Evolutionary conservation across 2,113 vertebrate species (phyloP).

Genomic region (Pycnonotus jocosus): DNA sequence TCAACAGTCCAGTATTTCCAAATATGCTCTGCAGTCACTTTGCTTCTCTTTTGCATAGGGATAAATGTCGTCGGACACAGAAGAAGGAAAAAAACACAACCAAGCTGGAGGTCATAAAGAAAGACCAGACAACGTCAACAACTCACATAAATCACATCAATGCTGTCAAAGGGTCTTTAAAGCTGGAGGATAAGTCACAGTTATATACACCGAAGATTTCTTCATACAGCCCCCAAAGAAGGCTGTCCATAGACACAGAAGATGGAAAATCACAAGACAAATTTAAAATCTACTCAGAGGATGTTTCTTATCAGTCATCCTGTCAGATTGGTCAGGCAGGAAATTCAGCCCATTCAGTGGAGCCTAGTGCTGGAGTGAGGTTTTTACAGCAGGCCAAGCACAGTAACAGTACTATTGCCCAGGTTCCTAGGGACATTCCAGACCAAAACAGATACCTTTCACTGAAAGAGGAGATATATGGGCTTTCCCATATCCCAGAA

Average conservation of each 20-base stretch:
- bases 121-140: constrained; percentile 94
- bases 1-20: not conserved
- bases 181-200: constrained; percentile 72
- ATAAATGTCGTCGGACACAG: constrained; percentile 69
- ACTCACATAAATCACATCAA: constrained; percentile 80
- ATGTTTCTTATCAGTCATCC: constrained; percentile 71
- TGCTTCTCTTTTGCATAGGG: constrained; percentile 59
- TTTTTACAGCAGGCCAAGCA: constrained; percentile 65
- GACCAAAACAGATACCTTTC: constrained; percentile 77
- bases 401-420: constrained; percentile 58
- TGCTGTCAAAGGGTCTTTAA: constrained; percentile 64
- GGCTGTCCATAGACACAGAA: constrained; percentile 62
- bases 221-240: constrained; percentile 69
- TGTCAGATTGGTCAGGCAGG: constrained; percentile 55
- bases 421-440: constrained; percentile 37
- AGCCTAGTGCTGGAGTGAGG: constrained; percentile 50
- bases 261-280: constrained; percentile 78
- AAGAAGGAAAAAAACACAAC: constrained; percentile 77
- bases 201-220: constrained; percentile 70
- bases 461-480: constrained; percentile 70
- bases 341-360: constrained; percentile 52
- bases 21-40: not conserved
- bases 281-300: constrained; percentile 90
- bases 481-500: constrained; percentile 76
- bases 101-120: constrained; percentile 84